Base-by-base conservation (phyloP, 2,888 invertebrate genomes). In the Catocala fraxini region DNA sequence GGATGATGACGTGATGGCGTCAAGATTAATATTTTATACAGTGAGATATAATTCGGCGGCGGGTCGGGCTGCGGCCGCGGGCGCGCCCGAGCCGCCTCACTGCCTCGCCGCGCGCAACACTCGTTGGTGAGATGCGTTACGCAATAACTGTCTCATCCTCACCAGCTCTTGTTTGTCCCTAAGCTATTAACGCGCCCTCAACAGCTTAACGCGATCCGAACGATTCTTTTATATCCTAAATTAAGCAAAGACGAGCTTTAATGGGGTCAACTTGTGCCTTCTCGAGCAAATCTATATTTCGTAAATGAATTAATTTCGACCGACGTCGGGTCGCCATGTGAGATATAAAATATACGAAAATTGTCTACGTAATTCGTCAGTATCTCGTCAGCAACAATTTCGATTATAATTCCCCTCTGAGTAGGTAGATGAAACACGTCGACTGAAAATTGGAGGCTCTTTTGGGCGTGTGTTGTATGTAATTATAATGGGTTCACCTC, bases 1-100 rank as follows among this genome's bases (percentile, higher is more conserved):
- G 11, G 47, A 11, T 4, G 34, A 39, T 59, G 34, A 7, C 41
- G 35, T 59, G 39, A 41, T 49, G 43, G 49, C 56, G 57, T 39
- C 53, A 59, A 64, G 47, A 67, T 75, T 65, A 63, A 65, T 70
- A 70, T 65, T 65, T 53, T 59, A 49, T 70, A 57, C 56, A 65
- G 59, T 56, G 59, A 62, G 9, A 4, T 10, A 12, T 12, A 9
- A 39, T n/a, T 0, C 49, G 49, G 34, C 1, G 9, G 33, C 5
- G n/a, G 33, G n/a, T n/a, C 5, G 33, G 4, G 51, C 12, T 35
- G 35, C 35, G n/a, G 25, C 7, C 6, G 9, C 35, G 12, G 35
- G 6, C 7, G 46, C 10, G 25, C 25, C 25, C 45, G 45, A 12
- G 12, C 12, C 5, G 5, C 45, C 12, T 6, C 45, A 3, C 34